These are phyloP conservation scores for Scartelaos histophorus DNA, from an alignment of 2,113 vertebrate genomes.

Conservation along the genomic window DNA sequence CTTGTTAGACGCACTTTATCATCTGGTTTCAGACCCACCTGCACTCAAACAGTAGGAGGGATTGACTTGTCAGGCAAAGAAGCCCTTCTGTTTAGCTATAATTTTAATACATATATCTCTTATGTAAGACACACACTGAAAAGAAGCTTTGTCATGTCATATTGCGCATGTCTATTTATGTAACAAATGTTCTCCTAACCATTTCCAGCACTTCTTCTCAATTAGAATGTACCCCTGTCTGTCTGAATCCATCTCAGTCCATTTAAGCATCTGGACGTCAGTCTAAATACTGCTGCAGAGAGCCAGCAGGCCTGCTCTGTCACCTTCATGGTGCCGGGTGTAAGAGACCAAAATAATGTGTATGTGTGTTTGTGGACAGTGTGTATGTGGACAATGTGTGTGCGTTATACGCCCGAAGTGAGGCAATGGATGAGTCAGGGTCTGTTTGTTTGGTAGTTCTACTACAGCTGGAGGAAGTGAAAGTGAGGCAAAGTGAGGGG, in stretches of 20 bases:
- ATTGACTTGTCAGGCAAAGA: too few relatives aligned
- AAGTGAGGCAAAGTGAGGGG: not conserved
- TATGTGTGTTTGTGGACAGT: constrained; percentile 30
- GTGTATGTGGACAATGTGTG: constrained; percentile 9
- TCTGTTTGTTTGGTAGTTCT: constrained; percentile 41
- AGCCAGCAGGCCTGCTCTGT: constrained; percentile 53
- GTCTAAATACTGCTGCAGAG: constrained; percentile 51
- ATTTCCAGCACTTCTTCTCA: constrained; percentile 23
- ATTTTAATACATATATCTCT: not conserved
- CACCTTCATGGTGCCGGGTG: constrained; percentile 57
- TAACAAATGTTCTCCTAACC: constrained; percentile 5
- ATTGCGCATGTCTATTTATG: not conserved
- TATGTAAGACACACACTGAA: not conserved
- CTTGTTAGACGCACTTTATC: too few relatives aligned
- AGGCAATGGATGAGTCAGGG: constrained; percentile 59
- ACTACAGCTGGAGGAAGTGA: constrained; percentile 17
- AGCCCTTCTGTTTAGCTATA: not conserved
- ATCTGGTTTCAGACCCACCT: too few relatives aligned
- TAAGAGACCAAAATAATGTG: constrained; percentile 50
- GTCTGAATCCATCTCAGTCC: constrained; percentile 79
- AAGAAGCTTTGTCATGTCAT: constrained; percentile 11
- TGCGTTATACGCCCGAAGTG: constrained; percentile 23
- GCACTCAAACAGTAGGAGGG: too few relatives aligned
- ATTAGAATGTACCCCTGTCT: constrained; percentile 27
- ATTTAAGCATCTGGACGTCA: constrained; percentile 62